Evolutionary conservation across 2,888 invertebrate species (phyloP), one percentile per base, ranked within the genome.

Genomic region (Hypsopygia costalis): DNA sequence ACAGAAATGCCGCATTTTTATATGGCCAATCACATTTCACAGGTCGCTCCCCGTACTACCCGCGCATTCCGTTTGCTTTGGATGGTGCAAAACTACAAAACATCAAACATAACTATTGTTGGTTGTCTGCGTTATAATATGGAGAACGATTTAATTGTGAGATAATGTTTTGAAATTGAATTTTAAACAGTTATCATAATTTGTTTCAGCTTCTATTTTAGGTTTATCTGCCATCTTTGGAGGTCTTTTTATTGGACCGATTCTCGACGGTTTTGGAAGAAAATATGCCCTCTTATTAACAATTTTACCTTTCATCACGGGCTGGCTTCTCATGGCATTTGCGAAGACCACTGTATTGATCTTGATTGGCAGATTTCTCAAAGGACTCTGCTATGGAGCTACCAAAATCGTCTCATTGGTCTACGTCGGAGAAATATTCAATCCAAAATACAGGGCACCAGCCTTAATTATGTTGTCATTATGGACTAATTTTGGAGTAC

Each of bases 391-490:
- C 11, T 38, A 50, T 8, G 65, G 68, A 6, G 58, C 64, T 2
- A 54, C 51, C 9, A 55, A 60, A 40, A 52, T 63, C 0, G 43
- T 60, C 1, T 40, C 59, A 1, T 34, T 58, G 21, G 62, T 63
- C 0, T 70, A 66, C 35, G 39, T 67, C 3, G 65, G 65, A 36
- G 70, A 69, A 56, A 58, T 66, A 36, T 22, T 36, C 11, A 34
- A 31, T n/a, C 44, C 44, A 2, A 30, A 34, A n/a, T 22, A 40
- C 28, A 34, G 44, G 28, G 21, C 34, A 1, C 1, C 34, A 6
- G 31, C 40, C 2, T 31, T 37, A 11, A 31, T 34, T 9, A 31
- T 28, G 7, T 10, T 37, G 8, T 40, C 40, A 0, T 4, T 36
- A 4, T 20, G 20, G 1, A 11, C 37, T 0, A 34, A 33, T 10